These are phyloP conservation scores for Ptychobarbus kaznakovi DNA, from an alignment of 2,797 vertebrate genomes.

Conservation along the genomic window DNA sequence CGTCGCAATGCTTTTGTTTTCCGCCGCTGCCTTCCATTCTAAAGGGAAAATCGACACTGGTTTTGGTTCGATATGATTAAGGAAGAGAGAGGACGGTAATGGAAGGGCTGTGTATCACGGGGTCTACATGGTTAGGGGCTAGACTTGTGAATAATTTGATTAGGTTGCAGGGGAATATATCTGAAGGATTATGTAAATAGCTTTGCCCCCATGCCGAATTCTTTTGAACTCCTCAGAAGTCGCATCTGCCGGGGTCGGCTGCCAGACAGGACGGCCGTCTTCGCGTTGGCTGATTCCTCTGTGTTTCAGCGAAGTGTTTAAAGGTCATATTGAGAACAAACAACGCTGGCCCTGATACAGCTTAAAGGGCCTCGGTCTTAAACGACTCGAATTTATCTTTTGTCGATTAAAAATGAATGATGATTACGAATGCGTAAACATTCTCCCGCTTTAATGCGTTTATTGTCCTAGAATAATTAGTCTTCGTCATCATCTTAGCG, in stretches of 20 bases:
- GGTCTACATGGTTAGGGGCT: conserved; percentile 83
- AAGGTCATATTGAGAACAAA: conserved; percentile 85
- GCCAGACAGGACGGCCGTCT: conserved; percentile 82
- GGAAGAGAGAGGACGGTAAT: conserved; percentile 74
- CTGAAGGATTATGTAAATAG: conserved; percentile 89
- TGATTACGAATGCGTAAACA: conserved; percentile 77
- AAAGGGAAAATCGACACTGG: conserved; percentile 83
- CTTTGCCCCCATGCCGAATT: conserved; percentile 83
- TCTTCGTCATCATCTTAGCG: conserved; percentile 65
- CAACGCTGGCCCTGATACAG: conserved; percentile 80
- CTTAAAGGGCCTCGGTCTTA: conserved; percentile 68
- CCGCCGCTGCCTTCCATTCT: conserved; percentile 70
- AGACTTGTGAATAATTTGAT: conserved; percentile 89
- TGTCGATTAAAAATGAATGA: conserved; percentile 80
- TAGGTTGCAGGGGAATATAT: conserved; percentile 87
- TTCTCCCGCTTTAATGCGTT: conserved; percentile 78
- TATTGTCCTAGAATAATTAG: conserved; percentile 81
- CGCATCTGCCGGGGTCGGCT: conserved; percentile 87
- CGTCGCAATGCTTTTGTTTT: conserved; percentile 72
- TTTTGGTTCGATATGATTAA: conserved; percentile 81
- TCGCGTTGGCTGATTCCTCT: conserved; percentile 77
- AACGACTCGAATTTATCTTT: conserved; percentile 81
- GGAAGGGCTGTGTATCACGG: conserved; percentile 77
- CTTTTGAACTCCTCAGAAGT: conserved; percentile 88
- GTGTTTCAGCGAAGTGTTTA: conserved; percentile 80